Base-by-base conservation (phyloP, 1,140 invertebrate genomes). In the Asbolus verrucosus region DNA sequence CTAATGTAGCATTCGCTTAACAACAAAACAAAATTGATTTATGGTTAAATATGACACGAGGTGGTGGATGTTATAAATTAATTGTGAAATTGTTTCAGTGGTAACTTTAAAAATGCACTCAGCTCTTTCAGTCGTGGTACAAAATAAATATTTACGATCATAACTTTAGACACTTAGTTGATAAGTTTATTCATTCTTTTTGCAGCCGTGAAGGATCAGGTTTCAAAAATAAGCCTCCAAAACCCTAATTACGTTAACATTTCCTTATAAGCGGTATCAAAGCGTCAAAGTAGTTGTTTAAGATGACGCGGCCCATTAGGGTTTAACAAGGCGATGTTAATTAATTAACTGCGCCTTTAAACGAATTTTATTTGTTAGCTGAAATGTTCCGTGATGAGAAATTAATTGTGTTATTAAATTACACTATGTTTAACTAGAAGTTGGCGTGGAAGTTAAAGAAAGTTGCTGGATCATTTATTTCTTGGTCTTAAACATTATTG, bases 331-430 rank as follows among this genome's bases (percentile, higher is more conserved):
- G 60, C 36, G 31, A 62, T 19, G 36, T 38, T 62, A 62, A 62
- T 62, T 62, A 39, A 62, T 62, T 62, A 54, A 54, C 46, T 54
- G 46, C 9, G 9, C 27, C 21, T 24, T 54, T 54, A 31, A 54
- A 27, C 19, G 46, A 54, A 54, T 54, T 54, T 54, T 54, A 54
- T 54, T 54, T 54, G 46, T 54, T 54, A 54, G 46, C 46, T 27
- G 46, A 30, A 31, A 54, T 54, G 46, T 54, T 54, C 46, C 21
- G 46, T 27, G 46, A 54, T 54, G 46, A 54, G 46, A 54, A 54
- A 54, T 54, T 54, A 54, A 54, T 54, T 54, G 46, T 54, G 21
- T 54, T 54, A 54, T 54, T 54, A 54, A 54, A 54, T 54, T 54
- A 54, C 19, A 27, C 46, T 54, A 54, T 54, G 46, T 54, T 54